phyloP scores from a whole-genome alignment of 2,113 vertebrate species.

The Centrocercus urophasianus region DNA sequence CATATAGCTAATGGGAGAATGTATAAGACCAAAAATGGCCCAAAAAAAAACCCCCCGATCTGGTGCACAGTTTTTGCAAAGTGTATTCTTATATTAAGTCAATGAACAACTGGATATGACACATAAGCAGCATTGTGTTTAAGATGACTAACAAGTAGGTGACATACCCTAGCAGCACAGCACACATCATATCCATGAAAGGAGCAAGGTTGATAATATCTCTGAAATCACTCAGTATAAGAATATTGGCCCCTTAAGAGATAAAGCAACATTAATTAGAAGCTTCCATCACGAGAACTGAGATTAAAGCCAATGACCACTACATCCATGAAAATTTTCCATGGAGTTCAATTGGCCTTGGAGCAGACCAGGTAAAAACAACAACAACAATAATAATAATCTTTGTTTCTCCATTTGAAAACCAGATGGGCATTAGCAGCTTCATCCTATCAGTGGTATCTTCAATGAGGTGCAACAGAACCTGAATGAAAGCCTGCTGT shows the following conservation, averaged over 20 bases:
- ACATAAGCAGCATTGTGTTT: accelerated
- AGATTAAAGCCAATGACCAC: neutral
- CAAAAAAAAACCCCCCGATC: neutral
- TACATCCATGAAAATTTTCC: neutral
- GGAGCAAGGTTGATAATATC: neutral
- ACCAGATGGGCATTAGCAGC: neutral
- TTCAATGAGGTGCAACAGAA: conserved; percentile 5
- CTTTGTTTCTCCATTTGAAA: neutral
- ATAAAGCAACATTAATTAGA: neutral
- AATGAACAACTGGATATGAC: neutral
- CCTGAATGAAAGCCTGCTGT: neutral
- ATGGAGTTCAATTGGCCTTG: accelerated
- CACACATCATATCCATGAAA: too few species aligned
- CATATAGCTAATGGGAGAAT: neutral
- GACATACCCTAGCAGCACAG: neutral
- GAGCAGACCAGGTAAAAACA: neutral
- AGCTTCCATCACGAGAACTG: neutral
- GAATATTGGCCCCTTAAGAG: neutral
- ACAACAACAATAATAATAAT: neutral
- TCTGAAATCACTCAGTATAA: neutral
- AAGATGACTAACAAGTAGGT: neutral
- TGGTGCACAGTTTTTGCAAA: neutral
- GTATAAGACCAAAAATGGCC: neutral
- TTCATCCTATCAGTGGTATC: conserved; percentile 5
- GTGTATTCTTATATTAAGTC: neutral